These are phyloP conservation scores for Epiblema foenella DNA, from an alignment of 2,888 invertebrate genomes.

Conservation along the genomic window DNA sequence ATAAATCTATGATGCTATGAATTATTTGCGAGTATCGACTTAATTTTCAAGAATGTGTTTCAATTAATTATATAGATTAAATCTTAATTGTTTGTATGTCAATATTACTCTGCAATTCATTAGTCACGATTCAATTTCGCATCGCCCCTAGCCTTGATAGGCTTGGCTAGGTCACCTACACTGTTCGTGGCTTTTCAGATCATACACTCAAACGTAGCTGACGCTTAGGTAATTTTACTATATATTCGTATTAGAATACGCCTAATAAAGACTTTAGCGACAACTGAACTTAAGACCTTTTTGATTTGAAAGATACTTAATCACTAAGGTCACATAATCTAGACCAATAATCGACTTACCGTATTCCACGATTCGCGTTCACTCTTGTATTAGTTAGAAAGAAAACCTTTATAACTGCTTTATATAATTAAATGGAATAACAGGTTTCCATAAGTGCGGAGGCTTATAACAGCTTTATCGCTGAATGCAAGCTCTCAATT, in stretches of 20 bases:
- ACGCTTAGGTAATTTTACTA: background rate
- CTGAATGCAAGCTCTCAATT: background rate
- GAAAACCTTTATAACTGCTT: conserved; percentile 25
- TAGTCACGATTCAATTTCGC: conserved; percentile 40
- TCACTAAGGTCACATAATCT: conserved; percentile 30
- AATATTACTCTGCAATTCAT: conserved; percentile 10
- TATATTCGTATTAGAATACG: background rate
- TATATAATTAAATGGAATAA: conserved; percentile 13
- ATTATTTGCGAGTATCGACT: background rate
- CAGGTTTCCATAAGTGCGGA: conserved; percentile 1
- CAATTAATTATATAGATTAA: background rate
- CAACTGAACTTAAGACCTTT: background rate
- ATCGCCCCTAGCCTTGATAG: conserved; percentile 28
- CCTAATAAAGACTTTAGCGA: background rate
- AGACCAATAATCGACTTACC: conserved; percentile 31
- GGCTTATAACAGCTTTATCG: conserved; percentile 9
- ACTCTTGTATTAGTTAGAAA: conserved; percentile 26
- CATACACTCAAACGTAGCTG: background rate
- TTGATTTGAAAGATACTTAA: conserved; percentile 5
- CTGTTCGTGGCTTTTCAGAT: conserved; percentile 12
- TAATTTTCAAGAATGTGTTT: background rate
- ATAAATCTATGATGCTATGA: too few species aligned
- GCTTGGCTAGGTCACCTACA: conserved; percentile 37
- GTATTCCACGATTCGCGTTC: conserved; percentile 31
- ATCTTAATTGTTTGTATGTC: conserved; percentile 20